These are phyloP conservation scores for Psilopsiagon aurifrons DNA, from an alignment of 2,113 vertebrate species.

Conservation along the genomic window DNA sequence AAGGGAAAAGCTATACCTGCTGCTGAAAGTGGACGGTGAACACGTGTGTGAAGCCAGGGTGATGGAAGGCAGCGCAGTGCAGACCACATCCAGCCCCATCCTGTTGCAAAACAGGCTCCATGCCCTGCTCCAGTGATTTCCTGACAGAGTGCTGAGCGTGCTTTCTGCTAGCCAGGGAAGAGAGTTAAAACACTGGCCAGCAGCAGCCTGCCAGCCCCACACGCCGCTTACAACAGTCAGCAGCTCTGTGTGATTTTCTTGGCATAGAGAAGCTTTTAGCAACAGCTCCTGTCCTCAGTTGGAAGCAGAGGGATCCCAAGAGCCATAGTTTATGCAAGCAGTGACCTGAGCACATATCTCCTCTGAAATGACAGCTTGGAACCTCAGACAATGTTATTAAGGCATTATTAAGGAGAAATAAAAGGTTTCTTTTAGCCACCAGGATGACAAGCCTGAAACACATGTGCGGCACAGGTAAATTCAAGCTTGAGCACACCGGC, in stretches of 20 bases:
- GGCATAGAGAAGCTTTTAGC: not conserved
- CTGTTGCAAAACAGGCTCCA: accelerated
- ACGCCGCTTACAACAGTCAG: not conserved
- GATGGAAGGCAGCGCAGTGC: not conserved
- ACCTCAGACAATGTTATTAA: accelerated
- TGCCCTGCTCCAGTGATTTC: not conserved
- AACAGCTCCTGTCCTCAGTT: not conserved
- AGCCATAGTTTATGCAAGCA: not conserved
- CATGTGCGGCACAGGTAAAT: accelerated
- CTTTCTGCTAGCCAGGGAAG: not conserved
- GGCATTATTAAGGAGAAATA: not conserved
- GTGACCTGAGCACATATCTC: not conserved
- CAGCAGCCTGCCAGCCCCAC: not conserved
- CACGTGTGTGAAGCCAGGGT: not conserved
- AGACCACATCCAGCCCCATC: not conserved
- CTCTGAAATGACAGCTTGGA: accelerated
- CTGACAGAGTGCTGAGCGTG: not conserved
- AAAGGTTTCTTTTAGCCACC: not conserved
- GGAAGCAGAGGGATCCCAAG: not conserved
- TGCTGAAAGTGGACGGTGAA: accelerated
- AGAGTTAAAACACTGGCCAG: not conserved
- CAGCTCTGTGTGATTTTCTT: not conserved
- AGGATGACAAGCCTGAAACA: not conserved
- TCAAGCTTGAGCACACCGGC: accelerated
- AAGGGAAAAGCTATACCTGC: not conserved